Conservation (phyloP, 2,113 vertebrate genomes). For the Epinephelus fuscoguttatus region DNA sequence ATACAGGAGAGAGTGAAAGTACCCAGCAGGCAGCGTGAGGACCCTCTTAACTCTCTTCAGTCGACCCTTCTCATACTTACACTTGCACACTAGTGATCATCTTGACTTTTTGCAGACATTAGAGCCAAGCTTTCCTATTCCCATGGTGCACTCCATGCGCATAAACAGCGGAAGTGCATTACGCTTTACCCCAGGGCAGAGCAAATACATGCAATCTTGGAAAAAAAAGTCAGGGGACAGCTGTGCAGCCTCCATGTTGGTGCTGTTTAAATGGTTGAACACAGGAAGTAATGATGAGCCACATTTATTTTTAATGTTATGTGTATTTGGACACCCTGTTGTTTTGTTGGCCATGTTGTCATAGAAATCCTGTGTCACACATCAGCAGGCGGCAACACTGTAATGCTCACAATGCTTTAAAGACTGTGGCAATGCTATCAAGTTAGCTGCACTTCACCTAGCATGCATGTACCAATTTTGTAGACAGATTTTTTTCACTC, state of each 20-base stretch:
- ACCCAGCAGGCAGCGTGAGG: conserved; percentile 72
- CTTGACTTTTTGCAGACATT: conserved; percentile 76
- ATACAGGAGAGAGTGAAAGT: conserved; percentile 80
- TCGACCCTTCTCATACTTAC: conserved; percentile 69
- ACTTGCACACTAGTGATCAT: conserved; percentile 67
- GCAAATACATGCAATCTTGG: conserved; percentile 15
- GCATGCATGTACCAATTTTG: not conserved
- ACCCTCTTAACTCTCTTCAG: conserved; percentile 66
- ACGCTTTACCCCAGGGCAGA: conserved; percentile 22
- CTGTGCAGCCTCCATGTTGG: conserved; percentile 15
- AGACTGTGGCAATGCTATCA: not conserved
- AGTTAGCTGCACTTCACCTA: not conserved
- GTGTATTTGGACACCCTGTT: not conserved
- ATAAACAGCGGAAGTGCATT: conserved; percentile 75
- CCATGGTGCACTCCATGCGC: conserved; percentile 31
- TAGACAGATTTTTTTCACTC: not conserved
- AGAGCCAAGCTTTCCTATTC: conserved; percentile 48
- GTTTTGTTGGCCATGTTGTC: not conserved
- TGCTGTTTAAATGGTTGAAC: conserved; percentile 29
- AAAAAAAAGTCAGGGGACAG: not conserved
- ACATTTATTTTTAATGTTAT: conserved; percentile 43
- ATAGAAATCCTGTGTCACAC: not conserved
- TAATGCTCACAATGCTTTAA: not conserved
- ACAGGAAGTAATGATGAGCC: conserved; percentile 2
- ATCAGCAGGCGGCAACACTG: not conserved